Evolutionary conservation across 2,888 invertebrate genomes (phyloP), one percentile per base, ranked within the genome.

Genomic region (Pristionchus arcanus): DNA sequence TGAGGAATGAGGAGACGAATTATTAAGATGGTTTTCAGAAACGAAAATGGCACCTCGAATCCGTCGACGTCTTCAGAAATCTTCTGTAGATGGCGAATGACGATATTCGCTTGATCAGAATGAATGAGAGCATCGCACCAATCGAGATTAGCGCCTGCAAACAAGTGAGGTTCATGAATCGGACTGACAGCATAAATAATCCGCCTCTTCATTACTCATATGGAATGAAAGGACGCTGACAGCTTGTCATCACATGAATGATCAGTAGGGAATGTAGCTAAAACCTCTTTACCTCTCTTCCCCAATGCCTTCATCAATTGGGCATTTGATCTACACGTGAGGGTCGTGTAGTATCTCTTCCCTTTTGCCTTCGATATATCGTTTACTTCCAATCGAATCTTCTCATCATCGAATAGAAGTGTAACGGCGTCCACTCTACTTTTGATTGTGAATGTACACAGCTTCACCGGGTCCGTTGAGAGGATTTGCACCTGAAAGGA

Each of bases 381-480:
- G 28, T 55, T 85, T 19, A 85, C 84, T 37, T 55, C 59, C 31
- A 85, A 34, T 85, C 84, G 55, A 85, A 85, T 59, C 31, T 59
- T 85, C 84, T 85, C 21, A 15, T 55, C 59, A 21, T 85, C 84
- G 34, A 85, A 85, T 2, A 85, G 31, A 85, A 85, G 55, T 59
- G 84, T 85, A 21, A 85, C n/a, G 7, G 84, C 84, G 28, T 85
- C 59, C 42, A 85, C 59, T 85, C 84, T 31, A 37, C 84, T 85
- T 21, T 85, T 85, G 55, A 59, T 59, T 25, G 84, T 16, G 59
- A 49, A 63, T 16, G 59, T 85, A 19, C 37, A 34, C 59, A 85
- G 13, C 31, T 34, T 85, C 34, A 63, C 59, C 0, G 84, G 84
- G 25, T 85, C 84, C 2, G 59, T 85, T 0, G 84, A 85, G 9